Conservation (phyloP, 2,888 invertebrate genomes). For the Torymus texanus region DNA sequence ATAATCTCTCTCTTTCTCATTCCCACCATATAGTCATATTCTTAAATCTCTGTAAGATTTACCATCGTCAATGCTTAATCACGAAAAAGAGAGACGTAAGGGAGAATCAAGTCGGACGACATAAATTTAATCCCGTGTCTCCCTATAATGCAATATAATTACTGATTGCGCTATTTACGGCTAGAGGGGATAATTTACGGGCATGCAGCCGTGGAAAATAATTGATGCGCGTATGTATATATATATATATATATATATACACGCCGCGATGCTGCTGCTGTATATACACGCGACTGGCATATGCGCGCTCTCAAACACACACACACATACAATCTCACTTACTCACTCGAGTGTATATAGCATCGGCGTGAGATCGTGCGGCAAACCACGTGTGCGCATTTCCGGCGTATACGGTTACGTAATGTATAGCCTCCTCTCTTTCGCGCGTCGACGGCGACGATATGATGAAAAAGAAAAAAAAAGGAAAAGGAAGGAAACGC, state of each 20-base stretch:
- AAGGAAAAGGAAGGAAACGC: too few relatives aligned
- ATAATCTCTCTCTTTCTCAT: too few relatives aligned
- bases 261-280: not conserved
- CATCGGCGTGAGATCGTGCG: conserved; percentile 43
- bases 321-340: not conserved
- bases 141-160: conserved; percentile 19
- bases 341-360: not conserved
- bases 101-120: conserved; percentile 2
- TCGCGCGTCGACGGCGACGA: conserved; percentile 5
- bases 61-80: conserved; percentile 24
- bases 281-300: not conserved
- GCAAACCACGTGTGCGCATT: conserved; percentile 25
- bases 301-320: too few relatives aligned
- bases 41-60: conserved; percentile 22
- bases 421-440: conserved; percentile 32
- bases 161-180: conserved; percentile 5
- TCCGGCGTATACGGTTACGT: conserved; percentile 43
- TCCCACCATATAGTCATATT: not conserved
- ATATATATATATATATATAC: too few relatives aligned
- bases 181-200: conserved; percentile 22
- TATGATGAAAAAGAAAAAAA: not conserved
- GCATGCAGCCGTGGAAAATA: conserved; percentile 14
- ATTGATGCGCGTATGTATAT: conserved; percentile 6
- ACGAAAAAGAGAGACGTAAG: not conserved
- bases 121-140: not conserved